These are phyloP conservation scores for Nannobrachium achirus DNA, from an alignment of 2,113 vertebrate species.

Conservation along the genomic window DNA sequence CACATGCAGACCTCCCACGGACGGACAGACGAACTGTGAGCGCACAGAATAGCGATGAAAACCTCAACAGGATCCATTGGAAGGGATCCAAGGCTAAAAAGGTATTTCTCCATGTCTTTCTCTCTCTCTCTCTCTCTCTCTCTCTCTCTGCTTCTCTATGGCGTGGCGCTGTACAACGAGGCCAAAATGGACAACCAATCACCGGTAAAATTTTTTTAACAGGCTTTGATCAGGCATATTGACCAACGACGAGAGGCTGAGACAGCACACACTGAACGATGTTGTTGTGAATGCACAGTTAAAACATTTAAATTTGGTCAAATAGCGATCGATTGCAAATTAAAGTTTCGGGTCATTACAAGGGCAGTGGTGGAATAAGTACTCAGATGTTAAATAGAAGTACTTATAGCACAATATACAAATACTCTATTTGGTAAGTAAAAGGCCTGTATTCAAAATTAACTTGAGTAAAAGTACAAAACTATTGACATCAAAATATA, in stretches of 20 bases:
- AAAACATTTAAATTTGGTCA: slow-evolving; percentile 25
- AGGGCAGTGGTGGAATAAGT: background rate
- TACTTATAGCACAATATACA: no score
- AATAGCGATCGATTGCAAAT: slow-evolving; percentile 15
- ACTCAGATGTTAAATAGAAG: no score
- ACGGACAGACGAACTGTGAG: no score
- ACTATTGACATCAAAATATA: no score
- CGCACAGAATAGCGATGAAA: slow-evolving; percentile 23
- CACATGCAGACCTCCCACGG: slow-evolving; percentile 18
- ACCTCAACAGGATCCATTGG: slow-evolving; percentile 19
- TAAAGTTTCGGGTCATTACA: slow-evolving; percentile 9
- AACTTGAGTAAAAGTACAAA: no score
- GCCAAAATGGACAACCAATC: slow-evolving; percentile 6
- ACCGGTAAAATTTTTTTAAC: slow-evolving; percentile 23
- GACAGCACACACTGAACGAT: slow-evolving; percentile 20
- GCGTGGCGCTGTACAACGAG: slow-evolving; percentile 1
- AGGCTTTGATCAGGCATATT: slow-evolving; percentile 22
- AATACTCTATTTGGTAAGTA: no score
- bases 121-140: no score
- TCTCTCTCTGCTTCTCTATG: no score
- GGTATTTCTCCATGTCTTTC: slow-evolving; percentile 1
- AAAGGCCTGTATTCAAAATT: no score
- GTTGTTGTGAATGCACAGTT: slow-evolving; percentile 28
- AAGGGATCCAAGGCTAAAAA: slow-evolving; percentile 26
- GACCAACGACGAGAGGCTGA: background rate